These are phyloP conservation scores for Heterotilapia buettikoferi DNA, from an alignment of 2,113 vertebrate species.

Conservation along the genomic window DNA sequence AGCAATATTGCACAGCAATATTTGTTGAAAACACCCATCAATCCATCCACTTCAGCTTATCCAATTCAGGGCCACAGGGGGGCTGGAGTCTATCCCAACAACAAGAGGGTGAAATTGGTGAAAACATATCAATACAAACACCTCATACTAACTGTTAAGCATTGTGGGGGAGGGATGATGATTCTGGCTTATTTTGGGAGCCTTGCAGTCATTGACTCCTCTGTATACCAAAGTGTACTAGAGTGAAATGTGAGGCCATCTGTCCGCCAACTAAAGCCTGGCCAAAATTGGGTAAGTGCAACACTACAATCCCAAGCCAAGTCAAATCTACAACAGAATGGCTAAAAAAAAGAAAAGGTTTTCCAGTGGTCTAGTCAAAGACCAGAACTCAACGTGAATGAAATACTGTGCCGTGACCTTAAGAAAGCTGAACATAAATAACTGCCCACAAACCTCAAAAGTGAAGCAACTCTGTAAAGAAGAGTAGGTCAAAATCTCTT, in stretches of 20 bases:
- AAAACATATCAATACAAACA: not conserved
- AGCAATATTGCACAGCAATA: not conserved
- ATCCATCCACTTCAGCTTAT: not conserved
- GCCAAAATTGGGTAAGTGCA: fast-evolving
- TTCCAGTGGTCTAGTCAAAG: not conserved
- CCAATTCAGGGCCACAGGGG: not conserved
- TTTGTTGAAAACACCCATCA: fast-evolving
- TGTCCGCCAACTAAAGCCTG: fast-evolving
- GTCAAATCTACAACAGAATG: not conserved
- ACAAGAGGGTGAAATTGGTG: not conserved
- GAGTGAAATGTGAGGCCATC: not conserved
- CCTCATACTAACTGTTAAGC: not conserved
- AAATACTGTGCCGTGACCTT: not conserved
- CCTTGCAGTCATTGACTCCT: not conserved
- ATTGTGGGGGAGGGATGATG: not conserved
- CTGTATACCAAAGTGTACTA: not conserved
- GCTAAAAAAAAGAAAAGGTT: not conserved
- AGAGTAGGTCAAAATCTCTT: not conserved
- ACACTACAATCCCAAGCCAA: fast-evolving
- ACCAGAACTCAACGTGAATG: not conserved
- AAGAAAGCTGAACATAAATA: not conserved
- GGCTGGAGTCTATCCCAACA: not conserved
- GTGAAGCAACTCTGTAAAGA: fast-evolving
- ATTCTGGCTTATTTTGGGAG: not conserved
- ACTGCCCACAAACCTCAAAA: not conserved